Evolutionary conservation across 2,797 vertebrate genomes (phyloP).

Genomic region (Psittacula derbiana): DNA sequence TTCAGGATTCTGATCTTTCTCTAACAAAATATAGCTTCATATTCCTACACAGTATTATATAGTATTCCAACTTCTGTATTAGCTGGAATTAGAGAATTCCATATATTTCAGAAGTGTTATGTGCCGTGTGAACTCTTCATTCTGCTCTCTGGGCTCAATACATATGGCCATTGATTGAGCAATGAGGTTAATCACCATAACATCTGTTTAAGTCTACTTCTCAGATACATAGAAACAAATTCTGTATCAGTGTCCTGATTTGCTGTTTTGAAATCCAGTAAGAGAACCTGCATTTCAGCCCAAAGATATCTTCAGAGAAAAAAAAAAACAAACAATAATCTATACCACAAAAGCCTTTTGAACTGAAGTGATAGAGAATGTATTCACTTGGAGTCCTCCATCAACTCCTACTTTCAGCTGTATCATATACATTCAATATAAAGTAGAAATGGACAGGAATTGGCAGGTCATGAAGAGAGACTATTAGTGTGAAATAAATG

Average conservation of each 20-base stretch:
- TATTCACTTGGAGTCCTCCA: not conserved
- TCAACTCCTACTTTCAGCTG: not conserved
- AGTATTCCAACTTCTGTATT: not conserved
- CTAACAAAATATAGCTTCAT: not conserved
- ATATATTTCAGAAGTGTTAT: not conserved
- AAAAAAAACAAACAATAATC: not conserved
- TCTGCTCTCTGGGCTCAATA: not conserved
- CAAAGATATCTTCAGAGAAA: not conserved
- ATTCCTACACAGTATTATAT: not conserved
- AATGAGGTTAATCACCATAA: not conserved
- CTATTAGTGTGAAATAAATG: not conserved
- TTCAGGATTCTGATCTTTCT: not conserved
- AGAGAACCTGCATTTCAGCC: not conserved
- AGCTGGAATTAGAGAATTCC: not conserved
- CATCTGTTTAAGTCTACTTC: not conserved
- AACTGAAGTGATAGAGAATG: not conserved
- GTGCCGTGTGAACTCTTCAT: not conserved
- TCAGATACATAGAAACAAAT: not conserved
- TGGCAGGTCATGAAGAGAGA: not conserved
- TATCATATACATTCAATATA: not conserved
- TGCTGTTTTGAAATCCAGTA: not conserved
- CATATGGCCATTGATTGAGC: not conserved
- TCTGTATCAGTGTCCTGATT: not conserved
- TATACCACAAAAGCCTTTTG: not conserved
- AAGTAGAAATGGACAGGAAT: not conserved